Evolutionary conservation across 1,140 invertebrate species (phyloP).

Genomic region (Trachymyrmex cornetzi): DNA sequence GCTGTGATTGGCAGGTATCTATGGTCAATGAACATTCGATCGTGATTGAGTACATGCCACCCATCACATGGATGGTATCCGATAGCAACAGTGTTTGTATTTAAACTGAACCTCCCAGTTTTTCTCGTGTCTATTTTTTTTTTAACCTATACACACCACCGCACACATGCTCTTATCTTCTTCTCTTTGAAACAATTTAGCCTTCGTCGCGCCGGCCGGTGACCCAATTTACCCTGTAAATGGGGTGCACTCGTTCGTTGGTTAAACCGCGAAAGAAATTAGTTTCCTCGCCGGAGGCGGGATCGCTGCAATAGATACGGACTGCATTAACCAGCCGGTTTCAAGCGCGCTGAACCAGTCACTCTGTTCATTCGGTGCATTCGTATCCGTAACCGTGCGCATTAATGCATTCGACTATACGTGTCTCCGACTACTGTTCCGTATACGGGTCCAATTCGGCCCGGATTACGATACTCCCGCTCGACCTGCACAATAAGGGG

Average conservation of each 20-base stretch:
- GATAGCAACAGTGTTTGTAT: background rate
- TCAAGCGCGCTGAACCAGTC: background rate
- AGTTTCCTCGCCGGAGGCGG: conserved; percentile 19
- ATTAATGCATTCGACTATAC: conserved; percentile 39
- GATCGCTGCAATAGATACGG: conserved; percentile 1
- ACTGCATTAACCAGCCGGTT: conserved; percentile 31
- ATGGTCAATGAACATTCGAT: conserved; percentile 29
- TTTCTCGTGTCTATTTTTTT: background rate
- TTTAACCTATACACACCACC: background rate
- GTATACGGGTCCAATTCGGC: background rate
- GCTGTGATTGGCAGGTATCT: conserved; percentile 50
- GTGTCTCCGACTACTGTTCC: conserved; percentile 9
- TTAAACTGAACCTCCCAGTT: background rate
- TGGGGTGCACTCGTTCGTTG: background rate
- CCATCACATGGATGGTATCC: background rate
- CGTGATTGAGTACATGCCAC: conserved; percentile 17
- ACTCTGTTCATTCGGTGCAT: background rate
- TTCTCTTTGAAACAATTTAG: conserved; percentile 36
- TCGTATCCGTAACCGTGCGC: conserved; percentile 3
- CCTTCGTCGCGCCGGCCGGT: background rate
- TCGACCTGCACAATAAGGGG: background rate
- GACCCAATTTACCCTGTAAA: conserved; percentile 23
- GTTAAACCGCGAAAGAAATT: conserved; percentile 58
- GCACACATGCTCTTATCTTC: background rate
- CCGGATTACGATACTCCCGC: conserved; percentile 28